A percentile compares a stretch with the other conserved stretches of the same genome.
Conservation (phyloP, 2,113 vertebrate genomes). For the Thamnaconus septentrionalis region DNA sequence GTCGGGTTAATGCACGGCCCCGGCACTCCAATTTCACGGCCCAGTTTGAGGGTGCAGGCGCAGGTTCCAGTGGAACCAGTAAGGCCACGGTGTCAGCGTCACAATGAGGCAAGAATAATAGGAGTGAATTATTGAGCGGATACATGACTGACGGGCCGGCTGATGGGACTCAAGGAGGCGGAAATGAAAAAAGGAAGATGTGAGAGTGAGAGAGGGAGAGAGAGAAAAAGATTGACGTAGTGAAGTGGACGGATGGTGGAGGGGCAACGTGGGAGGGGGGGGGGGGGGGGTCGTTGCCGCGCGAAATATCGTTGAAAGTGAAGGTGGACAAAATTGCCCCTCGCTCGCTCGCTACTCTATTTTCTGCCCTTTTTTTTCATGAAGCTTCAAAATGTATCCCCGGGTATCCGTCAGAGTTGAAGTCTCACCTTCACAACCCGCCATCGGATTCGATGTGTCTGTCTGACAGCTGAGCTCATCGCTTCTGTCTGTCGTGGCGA, state of each 20-base stretch:
- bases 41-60: slow-evolving; percentile 20
- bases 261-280: no score
- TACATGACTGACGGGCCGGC: slow-evolving; percentile 61
- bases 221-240: slow-evolving; percentile 15
- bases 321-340: slow-evolving; percentile 44
- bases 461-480: slow-evolving; percentile 20
- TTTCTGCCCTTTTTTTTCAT: not conserved
- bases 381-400: slow-evolving; percentile 17
- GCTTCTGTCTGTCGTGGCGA: slow-evolving; percentile 4
- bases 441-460: slow-evolving; percentile 19
- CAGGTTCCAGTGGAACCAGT: slow-evolving; percentile 32
- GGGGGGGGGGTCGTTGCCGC: no score
- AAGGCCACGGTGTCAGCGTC: slow-evolving; percentile 35
- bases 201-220: slow-evolving; percentile 23
- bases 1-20: slow-evolving; percentile 53
- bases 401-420: slow-evolving; percentile 12
- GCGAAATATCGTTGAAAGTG: slow-evolving; percentile 40
- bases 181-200: slow-evolving; percentile 27
- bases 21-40: slow-evolving; percentile 58
- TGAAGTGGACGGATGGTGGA: no score
- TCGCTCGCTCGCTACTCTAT: slow-evolving; percentile 30
- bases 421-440: slow-evolving; percentile 19
- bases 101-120: slow-evolving; percentile 53
- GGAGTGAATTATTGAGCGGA: slow-evolving; percentile 68
- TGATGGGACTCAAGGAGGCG: slow-evolving; percentile 60